Evolutionary conservation across 2,113 vertebrate species (phyloP), one percentile per base, ranked within the genome.

Genomic region (Oryzias javanicus): DNA sequence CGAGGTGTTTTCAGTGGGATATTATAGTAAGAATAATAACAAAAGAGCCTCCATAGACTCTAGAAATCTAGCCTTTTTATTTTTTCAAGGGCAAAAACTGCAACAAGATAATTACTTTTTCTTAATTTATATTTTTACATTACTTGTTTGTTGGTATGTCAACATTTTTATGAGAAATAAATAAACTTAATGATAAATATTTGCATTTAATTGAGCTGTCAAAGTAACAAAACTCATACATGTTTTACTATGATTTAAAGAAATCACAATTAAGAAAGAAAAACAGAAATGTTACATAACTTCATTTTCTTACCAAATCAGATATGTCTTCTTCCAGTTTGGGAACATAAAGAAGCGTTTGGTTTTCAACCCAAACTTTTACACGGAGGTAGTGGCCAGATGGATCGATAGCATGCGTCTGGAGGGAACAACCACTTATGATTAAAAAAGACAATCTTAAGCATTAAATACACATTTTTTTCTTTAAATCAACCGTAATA

Each of bases 301-400:
- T 19, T 47, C 12, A 47, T 25, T 49, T 75, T 24, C 89, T 94
- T 93, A 98, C 97, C 95, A 98, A 83, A 64, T 99, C 97, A 5
- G 94, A 95, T 79, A 98, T 88, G 82, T 98, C 95, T 81, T 98
- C 96, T 49, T 98, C 95, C 0, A 90, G 88, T 81, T 92, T 93
- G 4, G 97, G 97, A 8, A 96, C 52, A 0, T 94, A 97, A 53
- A 91, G 79, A 15, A 93, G 94, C 45, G 91, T 89, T 68, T 92
- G 90, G 84, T 90, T 91, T 47, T 93, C 92, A 0, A 90, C 67
- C 16, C 93, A 88, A 74, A 98, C 94, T 67, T 95, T 98, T 40
- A 99, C 86, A 41, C 91, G 91, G 64, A 99, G 83, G 80, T 95
- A 98, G 80, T 98, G 93, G 55, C 89, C 76, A 0, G 87, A 88